phyloP scores from a whole-genome alignment of 2,888 invertebrate species.

The Nowickia ferox region DNA sequence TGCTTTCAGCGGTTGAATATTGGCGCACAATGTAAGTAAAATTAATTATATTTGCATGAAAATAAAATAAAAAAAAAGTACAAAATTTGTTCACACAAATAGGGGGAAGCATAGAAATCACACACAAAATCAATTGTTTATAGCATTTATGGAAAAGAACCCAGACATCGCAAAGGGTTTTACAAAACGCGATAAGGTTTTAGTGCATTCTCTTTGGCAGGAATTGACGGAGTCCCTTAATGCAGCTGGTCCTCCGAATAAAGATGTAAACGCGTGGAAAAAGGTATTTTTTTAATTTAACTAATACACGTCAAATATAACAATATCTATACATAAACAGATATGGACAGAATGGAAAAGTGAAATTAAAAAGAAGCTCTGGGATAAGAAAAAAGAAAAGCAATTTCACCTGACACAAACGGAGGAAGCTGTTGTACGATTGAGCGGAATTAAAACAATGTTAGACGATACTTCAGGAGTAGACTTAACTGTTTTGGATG shows the following conservation, averaged over 20 bases:
- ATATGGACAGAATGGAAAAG: slow-evolving; percentile 17
- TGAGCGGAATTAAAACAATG: slow-evolving; percentile 5
- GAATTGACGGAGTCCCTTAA: slow-evolving; percentile 7
- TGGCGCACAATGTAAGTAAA: not conserved
- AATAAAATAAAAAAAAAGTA: not conserved
- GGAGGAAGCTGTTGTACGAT: not conserved
- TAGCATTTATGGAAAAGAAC: slow-evolving; percentile 1
- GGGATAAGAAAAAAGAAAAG: not conserved
- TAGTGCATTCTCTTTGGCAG: slow-evolving; percentile 13
- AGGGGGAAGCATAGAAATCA: slow-evolving; percentile 18
- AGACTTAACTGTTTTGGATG: not conserved
- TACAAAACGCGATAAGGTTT: slow-evolving; percentile 5
- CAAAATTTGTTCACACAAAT: not conserved
- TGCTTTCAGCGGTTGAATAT: not conserved
- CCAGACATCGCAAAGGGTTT: not conserved
- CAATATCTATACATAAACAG: not conserved
- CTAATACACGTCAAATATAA: no score
- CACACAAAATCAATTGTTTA: not conserved
- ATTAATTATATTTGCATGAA: not conserved
- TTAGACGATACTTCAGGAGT: not conserved
- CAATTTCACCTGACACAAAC: slow-evolving; percentile 5
- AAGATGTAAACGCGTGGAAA: slow-evolving; percentile 20
- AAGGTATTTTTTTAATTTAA: slow-evolving; percentile 4
- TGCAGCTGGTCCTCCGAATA: slow-evolving; percentile 5
- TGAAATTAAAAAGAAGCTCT: slow-evolving; percentile 12